These are phyloP conservation scores for Trochalopteron elliotii DNA, from an alignment of 2,113 vertebrate genomes.

Conservation along the genomic window DNA sequence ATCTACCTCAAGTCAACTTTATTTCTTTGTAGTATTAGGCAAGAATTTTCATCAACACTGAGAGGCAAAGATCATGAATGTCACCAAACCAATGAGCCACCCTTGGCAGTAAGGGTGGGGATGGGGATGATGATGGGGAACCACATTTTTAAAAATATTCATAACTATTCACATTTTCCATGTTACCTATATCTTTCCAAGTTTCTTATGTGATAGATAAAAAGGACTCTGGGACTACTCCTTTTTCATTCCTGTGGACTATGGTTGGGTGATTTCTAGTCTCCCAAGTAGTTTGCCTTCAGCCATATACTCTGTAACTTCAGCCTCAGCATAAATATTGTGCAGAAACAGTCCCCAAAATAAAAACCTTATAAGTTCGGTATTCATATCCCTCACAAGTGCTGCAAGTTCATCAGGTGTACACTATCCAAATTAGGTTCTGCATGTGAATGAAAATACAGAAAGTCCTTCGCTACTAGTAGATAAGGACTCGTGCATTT, in stretches of 20 bases:
- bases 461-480: not conserved
- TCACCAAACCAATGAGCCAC: not conserved
- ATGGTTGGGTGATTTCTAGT: not conserved
- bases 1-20: not conserved
- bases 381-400: not conserved
- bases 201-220: not conserved
- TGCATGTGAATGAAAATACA: not conserved
- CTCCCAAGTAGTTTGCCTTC: not conserved
- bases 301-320: not conserved
- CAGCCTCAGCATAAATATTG: not conserved
- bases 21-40: not conserved
- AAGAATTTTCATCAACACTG: not conserved
- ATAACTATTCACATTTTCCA: not conserved
- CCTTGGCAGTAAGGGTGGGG: not conserved
- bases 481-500: not conserved
- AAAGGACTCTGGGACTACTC: not conserved
- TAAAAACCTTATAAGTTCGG: not conserved
- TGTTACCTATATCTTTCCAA: not conserved
- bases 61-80: not conserved
- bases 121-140: not conserved
- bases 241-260: not conserved
- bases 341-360: not conserved
- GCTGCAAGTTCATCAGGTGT: not conserved
- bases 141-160: not conserved
- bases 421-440: not conserved